Evolutionary conservation across 37 sponge, comb jelly and placozoan species (phyloP).

Genomic region (Agelas oroides): DNA sequence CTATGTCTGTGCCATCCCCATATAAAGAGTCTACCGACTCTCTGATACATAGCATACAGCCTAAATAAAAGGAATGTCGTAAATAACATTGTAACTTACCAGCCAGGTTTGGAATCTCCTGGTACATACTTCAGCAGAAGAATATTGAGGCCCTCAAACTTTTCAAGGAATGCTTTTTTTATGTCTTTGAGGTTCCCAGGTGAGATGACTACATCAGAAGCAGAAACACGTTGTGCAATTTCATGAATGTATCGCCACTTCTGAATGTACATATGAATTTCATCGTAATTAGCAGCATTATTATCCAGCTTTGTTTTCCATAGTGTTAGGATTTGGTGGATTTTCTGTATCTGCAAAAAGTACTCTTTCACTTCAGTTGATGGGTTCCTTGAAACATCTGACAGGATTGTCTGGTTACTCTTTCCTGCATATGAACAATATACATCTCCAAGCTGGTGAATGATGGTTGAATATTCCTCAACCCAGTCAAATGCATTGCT

Average conservation of each 20-base stretch:
- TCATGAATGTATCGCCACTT: background rate
- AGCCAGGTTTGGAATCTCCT: conserved; percentile 40
- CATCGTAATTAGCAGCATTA: conserved; percentile 53
- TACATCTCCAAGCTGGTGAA: conserved; percentile 10
- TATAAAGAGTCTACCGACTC: too few relatives aligned
- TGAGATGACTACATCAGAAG: conserved; percentile 1
- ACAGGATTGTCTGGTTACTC: conserved; percentile 16
- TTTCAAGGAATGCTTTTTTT: background rate
- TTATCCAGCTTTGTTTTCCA: conserved; percentile 43
- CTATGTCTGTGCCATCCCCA: too few relatives aligned
- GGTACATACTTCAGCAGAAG: conserved; percentile 48
- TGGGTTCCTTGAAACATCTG: conserved; percentile 9
- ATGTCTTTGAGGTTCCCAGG: background rate
- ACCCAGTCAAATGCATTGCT: conserved; percentile 11
- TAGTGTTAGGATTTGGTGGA: conserved; percentile 21
- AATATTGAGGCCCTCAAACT: conserved; percentile 45
- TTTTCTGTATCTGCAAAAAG: conserved; percentile 45
- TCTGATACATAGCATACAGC: too few relatives aligned
- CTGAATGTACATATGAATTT: conserved; percentile 44
- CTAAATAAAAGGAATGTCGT: too few relatives aligned
- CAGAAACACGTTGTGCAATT: conserved; percentile 27
- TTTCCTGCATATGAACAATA: conserved; percentile 15
- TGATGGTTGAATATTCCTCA: background rate
- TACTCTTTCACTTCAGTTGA: conserved; percentile 34
- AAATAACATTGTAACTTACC: too few relatives aligned